Conservation (phyloP, 2,888 invertebrate species). For the Chloroclystis v-ata region DNA sequence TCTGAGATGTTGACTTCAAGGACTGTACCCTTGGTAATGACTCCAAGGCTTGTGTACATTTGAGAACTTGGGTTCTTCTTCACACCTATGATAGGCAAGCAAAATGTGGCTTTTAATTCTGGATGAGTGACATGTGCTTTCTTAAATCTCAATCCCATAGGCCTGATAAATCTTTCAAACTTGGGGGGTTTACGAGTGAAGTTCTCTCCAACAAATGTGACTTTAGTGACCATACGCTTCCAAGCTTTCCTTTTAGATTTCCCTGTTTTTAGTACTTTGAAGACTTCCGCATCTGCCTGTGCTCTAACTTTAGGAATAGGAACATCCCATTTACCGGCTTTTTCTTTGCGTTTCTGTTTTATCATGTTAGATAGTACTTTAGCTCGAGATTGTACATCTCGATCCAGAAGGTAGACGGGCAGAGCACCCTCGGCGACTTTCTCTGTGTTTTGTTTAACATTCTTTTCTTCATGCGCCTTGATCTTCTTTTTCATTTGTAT, state of each 20-base stretch:
- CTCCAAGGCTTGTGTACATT: constrained; percentile 97
- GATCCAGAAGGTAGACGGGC: constrained; percentile 97
- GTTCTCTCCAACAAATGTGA: constrained; percentile 97
- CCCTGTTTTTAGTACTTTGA: constrained; percentile 93
- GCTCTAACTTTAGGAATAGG: constrained; percentile 99
- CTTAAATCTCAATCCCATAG: constrained; percentile 97
- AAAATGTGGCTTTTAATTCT: constrained; percentile 98
- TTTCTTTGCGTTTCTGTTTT: constrained; percentile 99
- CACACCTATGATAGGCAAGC: constrained; percentile 97
- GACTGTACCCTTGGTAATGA: constrained; percentile 98
- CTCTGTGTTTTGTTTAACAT: constrained; percentile 90
- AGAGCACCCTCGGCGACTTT: constrained; percentile 93
- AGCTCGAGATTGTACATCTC: constrained; percentile 95
- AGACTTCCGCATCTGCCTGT: constrained; percentile 97
- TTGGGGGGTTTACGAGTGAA: constrained; percentile 99
- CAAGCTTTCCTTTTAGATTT: constrained; percentile 97
- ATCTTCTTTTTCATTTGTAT: constrained; percentile 99
- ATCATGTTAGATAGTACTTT: constrained; percentile 99
- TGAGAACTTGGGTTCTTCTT: constrained; percentile 99
- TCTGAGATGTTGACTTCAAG: constrained; percentile 99
- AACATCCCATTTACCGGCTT: constrained; percentile 99
- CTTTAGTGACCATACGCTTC: constrained; percentile 99
- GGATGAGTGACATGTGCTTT: constrained; percentile 99
- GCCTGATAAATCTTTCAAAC: constrained; percentile 98
- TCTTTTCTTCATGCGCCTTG: constrained; percentile 97